Base-by-base conservation (phyloP, 2,113 vertebrate genomes). In the Thalassoma bifasciatum region DNA sequence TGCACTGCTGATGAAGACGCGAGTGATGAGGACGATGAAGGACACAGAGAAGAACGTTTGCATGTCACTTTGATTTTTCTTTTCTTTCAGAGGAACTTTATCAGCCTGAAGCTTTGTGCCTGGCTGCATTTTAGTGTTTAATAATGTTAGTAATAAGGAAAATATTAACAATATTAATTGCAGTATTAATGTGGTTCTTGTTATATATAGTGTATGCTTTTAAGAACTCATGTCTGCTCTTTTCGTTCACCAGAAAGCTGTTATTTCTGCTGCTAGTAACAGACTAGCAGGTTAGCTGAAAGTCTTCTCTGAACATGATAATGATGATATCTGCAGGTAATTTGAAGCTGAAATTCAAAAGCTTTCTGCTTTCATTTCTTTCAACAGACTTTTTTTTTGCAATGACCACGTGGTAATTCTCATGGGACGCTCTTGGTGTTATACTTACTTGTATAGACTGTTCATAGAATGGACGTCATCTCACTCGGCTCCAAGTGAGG, bases 191-290 rank as follows among this genome's bases (percentile, higher is more conserved):
- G 84, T 90, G 78, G 67, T 86, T 88, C 79, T 73, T 85, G 84
- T 88, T 88, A 77, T 86, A 67, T 88, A 82, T 69, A 83, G 77
- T 85, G 84, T 88, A 83, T 81, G 81, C 69, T 79, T 89, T 76
- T 75, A 78, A 75, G 37, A 79, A 69, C 52, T 84, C 61, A 51
- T 76, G 50, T 72, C 67, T 77, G 71, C 77, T 82, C 37, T 70
- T 86, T 89, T 64, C 26, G 72, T 85, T 84, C 58, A 71, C 49
- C 56, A 59, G 38, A 57, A 57, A 49, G 52, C 47, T 62, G 17
- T 54, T 54, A 40, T 82, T 76, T 78, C 66, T 73, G 75, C 57
- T 68, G 56, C 66, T 81, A 59, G 60, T 67, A 64, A 56, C 63
- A 65, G 57, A 58, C 67, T 66, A 63, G 56, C 65, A 50, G 36